Percentiles rank a stretch among this genome's conserved stretches.
These are phyloP conservation scores for Pachyseris speciosa DNA, from an alignment of 64 coral and sea anemone genomes.

Conservation along the genomic window DNA sequence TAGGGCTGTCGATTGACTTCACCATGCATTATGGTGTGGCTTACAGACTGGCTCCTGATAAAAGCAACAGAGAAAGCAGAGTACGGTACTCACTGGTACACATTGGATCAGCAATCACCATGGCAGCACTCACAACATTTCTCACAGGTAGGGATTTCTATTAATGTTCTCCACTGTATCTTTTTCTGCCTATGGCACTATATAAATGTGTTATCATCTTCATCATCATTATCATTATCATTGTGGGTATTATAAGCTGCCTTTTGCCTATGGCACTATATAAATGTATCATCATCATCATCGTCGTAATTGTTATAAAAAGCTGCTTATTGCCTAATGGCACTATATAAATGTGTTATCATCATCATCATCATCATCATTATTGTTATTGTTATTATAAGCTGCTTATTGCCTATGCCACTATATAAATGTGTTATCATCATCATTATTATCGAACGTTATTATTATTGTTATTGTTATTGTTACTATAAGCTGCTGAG, in stretches of 20 bases:
- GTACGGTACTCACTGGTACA: conserved; percentile 87
- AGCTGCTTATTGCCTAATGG: no score
- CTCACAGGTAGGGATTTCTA: conserved; percentile 66
- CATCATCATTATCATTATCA: background rate
- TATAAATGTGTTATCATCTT: background rate
- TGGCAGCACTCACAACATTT: conserved; percentile 97
- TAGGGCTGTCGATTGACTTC: conserved; percentile 95
- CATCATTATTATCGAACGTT: no score
- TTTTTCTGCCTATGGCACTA: background rate
- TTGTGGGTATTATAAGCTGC: no score
- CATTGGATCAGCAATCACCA: conserved; percentile 95
- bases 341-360: no score
- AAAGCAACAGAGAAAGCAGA: conserved; percentile 60
- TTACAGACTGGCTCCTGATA: conserved; percentile 78
- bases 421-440: no score
- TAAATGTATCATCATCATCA: no score
- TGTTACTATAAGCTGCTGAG: no score
- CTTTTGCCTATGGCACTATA: no score
- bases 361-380: no score
- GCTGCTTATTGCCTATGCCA: no score
- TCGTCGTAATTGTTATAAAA: background rate
- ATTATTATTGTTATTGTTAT: no score
- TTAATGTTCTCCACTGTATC: background rate
- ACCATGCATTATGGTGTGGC: conserved; percentile 99
- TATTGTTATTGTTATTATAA: no score